These are phyloP conservation scores for Pelvicachromis taeniatus DNA, from an alignment of 2,113 vertebrate species.

Conservation along the genomic window DNA sequence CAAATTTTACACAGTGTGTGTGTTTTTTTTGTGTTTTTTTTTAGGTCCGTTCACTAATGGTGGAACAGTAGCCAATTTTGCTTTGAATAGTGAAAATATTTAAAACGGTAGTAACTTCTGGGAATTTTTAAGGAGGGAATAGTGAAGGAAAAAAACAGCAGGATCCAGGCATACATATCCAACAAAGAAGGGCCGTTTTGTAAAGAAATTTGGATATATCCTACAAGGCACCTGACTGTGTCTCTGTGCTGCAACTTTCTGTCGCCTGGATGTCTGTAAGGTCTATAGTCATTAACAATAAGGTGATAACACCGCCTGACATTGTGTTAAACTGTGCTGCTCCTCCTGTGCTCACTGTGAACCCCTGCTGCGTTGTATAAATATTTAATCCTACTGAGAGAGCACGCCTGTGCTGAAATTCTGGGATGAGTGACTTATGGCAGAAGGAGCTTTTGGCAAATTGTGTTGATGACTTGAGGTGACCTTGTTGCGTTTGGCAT, in stretches of 20 bases:
- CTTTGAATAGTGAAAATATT: neutral
- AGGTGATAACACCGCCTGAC: constrained; percentile 28
- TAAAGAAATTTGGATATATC: neutral
- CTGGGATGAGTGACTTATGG: constrained; percentile 19
- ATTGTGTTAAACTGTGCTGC: constrained; percentile 21
- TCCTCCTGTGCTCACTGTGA: constrained; percentile 15
- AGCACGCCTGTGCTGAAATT: constrained; percentile 2
- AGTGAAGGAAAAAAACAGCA: neutral
- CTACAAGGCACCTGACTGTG: neutral
- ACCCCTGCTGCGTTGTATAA: neutral
- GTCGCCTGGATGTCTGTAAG: neutral
- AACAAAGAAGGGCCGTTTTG: neutral
- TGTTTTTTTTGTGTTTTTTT: neutral
- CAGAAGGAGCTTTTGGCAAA: constrained; percentile 36
- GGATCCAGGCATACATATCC: neutral
- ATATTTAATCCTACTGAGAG: constrained; percentile 44
- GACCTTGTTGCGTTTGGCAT: constrained; percentile 58
- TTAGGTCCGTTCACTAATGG: neutral
- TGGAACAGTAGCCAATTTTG: neutral
- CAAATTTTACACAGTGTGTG: neutral
- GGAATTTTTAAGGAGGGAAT: neutral
- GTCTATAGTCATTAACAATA: constrained; percentile 15
- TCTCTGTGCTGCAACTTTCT: neutral
- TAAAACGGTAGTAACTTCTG: neutral
- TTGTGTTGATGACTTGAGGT: constrained; percentile 39